Percentiles rank a stretch among this genome's conserved stretches.
Evolutionary conservation across 2,888 invertebrate genomes (phyloP).

Genomic region (Coleophora deauratella): DNA sequence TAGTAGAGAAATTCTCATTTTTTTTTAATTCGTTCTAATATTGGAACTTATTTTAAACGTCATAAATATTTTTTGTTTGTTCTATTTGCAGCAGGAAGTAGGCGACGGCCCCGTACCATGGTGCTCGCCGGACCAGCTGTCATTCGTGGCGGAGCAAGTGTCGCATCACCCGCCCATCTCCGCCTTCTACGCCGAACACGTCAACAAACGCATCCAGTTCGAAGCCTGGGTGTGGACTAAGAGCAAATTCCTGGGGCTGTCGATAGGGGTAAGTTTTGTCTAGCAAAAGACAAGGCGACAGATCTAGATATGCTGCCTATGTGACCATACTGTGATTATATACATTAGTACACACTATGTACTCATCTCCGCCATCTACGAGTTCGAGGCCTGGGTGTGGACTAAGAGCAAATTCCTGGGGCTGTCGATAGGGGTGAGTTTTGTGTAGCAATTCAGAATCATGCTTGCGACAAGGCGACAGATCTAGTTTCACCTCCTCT

Average conservation of each 20-base stretch:
- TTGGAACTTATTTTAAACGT: too few relatives aligned
- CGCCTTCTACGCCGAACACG: conserved; percentile 99
- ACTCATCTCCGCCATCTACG: conserved; percentile 98
- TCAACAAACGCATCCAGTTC: conserved; percentile 92
- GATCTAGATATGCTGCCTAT: too few relatives aligned
- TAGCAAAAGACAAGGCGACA: too few relatives aligned
- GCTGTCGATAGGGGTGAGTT: conserved; percentile 97
- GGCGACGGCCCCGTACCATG: conserved; percentile 93
- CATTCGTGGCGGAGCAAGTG: conserved; percentile 98
- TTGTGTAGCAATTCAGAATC: too few relatives aligned
- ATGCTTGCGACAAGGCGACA: too few relatives aligned
- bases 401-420: conserved; percentile 99
- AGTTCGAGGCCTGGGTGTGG: conserved; percentile 97
- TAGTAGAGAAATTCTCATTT: too few relatives aligned
- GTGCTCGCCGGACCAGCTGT: conserved; percentile 89
- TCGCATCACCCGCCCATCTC: conserved; percentile 99
- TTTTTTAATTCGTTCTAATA: too few relatives aligned
- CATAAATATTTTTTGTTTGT: too few relatives aligned
- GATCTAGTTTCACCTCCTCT: too few relatives aligned
- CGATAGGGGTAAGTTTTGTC: conserved; percentile 85
- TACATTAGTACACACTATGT: too few relatives aligned
- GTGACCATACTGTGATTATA: too few relatives aligned
- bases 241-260: conserved; percentile 98
- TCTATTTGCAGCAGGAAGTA: conserved; percentile 60
- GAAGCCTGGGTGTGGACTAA: conserved; percentile 99